These are phyloP conservation scores for Leucozona laternaria DNA, from an alignment of 2,888 invertebrate genomes.

Conservation along the genomic window DNA sequence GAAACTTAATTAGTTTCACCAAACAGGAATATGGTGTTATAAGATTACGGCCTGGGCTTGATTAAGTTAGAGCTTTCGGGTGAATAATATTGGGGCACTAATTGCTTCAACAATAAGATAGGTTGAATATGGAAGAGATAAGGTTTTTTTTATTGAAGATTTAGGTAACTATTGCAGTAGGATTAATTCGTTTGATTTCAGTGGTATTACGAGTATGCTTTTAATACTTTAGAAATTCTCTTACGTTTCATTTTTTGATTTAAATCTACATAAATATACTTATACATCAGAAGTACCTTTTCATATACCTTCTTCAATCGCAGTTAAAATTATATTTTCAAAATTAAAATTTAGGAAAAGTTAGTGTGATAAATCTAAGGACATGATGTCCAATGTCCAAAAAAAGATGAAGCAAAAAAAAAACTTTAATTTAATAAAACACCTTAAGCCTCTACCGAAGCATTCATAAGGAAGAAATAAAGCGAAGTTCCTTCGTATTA, in stretches of 20 bases:
- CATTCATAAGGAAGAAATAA: neutral
- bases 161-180: too few species aligned
- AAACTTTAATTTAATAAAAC: constrained; percentile 10
- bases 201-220: too few species aligned
- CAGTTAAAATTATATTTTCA: neutral
- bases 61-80: neutral
- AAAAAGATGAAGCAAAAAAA: neutral
- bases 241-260: too few species aligned
- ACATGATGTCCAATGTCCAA: neutral
- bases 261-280: too few species aligned
- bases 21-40: neutral
- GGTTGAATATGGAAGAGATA: neutral
- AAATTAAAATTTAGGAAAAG: neutral
- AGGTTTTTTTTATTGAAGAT: too few species aligned
- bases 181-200: too few species aligned
- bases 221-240: too few species aligned
- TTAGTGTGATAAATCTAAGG: neutral
- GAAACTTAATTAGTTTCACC: neutral
- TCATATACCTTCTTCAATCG: neutral
- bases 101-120: neutral
- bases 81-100: neutral
- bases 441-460: neutral
- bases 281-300: too few species aligned
- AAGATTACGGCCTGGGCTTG: neutral
- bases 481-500: neutral